Conservation (phyloP, 2,113 vertebrate genomes). For the Edolisoma coerulescens region DNA sequence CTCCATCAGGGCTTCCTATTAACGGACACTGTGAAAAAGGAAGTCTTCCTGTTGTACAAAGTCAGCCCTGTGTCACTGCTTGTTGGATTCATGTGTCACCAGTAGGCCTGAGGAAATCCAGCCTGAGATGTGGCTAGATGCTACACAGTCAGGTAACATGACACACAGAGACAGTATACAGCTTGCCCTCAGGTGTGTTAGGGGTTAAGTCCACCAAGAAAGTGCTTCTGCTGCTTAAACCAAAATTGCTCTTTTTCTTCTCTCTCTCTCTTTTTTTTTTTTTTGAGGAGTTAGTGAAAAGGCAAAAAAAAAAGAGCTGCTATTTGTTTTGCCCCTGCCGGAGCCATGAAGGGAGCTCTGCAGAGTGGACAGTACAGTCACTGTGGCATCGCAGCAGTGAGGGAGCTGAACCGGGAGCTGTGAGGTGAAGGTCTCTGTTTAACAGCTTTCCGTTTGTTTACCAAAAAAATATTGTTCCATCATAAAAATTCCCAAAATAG, state of each 20-base stretch:
- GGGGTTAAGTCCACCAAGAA: conserved; percentile 16
- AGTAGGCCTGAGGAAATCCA: background rate
- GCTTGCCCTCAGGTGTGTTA: background rate
- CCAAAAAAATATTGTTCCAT: conserved; percentile 82
- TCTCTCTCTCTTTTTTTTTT: background rate
- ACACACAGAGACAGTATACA: background rate
- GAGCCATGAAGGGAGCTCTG: conserved; percentile 46
- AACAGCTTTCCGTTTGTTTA: conserved; percentile 79
- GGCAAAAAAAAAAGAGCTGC: background rate
- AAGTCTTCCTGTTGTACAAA: background rate
- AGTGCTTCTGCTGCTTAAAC: background rate
- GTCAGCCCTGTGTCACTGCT: background rate
- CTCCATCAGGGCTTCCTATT: background rate
- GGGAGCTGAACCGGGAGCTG: conserved; percentile 69
- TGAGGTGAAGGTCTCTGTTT: conserved; percentile 72
- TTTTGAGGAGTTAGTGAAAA: conserved; percentile 14
- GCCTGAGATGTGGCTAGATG: background rate
- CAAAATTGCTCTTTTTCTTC: background rate
- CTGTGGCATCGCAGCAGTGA: conserved; percentile 62
- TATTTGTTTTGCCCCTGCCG: conserved; percentile 63
- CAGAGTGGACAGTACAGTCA: conserved; percentile 63
- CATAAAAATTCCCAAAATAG: conserved; percentile 85
- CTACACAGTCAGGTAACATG: accelerated
- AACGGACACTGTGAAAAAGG: background rate
- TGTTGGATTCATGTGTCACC: background rate